These are phyloP conservation scores for Euborellia annulipes DNA, from an alignment of 1,140 invertebrate genomes.

Conservation along the genomic window DNA sequence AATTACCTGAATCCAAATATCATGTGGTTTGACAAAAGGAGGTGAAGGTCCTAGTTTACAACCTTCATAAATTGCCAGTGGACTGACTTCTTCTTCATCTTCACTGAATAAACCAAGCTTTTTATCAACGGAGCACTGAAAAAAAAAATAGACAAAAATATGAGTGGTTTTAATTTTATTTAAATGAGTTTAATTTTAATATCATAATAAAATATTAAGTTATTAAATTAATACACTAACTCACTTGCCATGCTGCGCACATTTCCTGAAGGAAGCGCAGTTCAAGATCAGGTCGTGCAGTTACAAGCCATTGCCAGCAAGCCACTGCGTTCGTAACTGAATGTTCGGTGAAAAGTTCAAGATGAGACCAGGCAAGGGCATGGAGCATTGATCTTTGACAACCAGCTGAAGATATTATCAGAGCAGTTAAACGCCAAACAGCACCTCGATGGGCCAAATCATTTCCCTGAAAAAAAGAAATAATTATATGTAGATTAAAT, in stretches of 20 bases:
- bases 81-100: constrained; percentile 51
- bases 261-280: constrained; percentile 79
- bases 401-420: constrained; percentile 66
- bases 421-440: constrained; percentile 78
- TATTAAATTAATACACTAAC: no score
- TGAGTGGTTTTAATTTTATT: no score
- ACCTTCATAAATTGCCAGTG: constrained; percentile 71
- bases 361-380: constrained; percentile 64
- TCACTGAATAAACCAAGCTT: constrained; percentile 76
- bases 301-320: constrained; percentile 97
- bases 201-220: no score
- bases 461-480: constrained; percentile 21
- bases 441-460: constrained; percentile 56
- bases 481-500: no score
- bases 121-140: constrained; percentile 59
- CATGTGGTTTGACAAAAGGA: constrained; percentile 77
- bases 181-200: no score
- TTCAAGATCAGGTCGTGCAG: constrained; percentile 78
- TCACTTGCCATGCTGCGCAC: constrained; percentile 69
- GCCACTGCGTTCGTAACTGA: constrained; percentile 80
- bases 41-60: constrained; percentile 59
- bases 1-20: constrained; percentile 87
- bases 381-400: constrained; percentile 47
- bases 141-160: constrained; percentile 9
- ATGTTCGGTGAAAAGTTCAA: constrained; percentile 76